These are phyloP conservation scores for Xanthia icteritia DNA, from an alignment of 2,888 invertebrate species.

Conservation along the genomic window DNA sequence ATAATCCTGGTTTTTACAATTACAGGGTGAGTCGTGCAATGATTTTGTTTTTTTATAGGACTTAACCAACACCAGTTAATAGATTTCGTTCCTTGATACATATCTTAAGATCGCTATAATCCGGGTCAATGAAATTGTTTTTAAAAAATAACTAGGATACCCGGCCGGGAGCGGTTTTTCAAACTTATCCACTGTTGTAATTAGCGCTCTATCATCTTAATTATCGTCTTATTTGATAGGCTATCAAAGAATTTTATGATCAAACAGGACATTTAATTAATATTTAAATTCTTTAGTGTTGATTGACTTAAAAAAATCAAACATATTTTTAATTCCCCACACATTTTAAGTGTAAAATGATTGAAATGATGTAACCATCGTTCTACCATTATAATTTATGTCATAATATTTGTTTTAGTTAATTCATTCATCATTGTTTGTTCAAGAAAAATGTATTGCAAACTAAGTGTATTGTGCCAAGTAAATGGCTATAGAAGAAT, in stretches of 20 bases:
- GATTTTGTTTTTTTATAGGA: background rate
- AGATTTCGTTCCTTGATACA: background rate
- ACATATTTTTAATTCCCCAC: constrained; percentile 8
- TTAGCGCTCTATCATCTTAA: background rate
- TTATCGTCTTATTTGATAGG: background rate
- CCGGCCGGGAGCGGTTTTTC: background rate
- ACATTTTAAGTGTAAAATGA: constrained; percentile 8
- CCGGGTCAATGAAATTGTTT: background rate
- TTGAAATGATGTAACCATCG: constrained; percentile 28
- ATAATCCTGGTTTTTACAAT: constrained; percentile 45
- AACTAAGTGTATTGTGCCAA: background rate
- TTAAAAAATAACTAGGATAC: background rate
- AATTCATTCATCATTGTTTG: constrained; percentile 33
- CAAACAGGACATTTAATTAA: constrained; percentile 15
- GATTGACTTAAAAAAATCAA: constrained; percentile 16
- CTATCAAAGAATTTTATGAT: background rate
- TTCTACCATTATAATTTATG: constrained; percentile 9
- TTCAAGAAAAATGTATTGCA: constrained; percentile 29
- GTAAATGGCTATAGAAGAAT: background rate
- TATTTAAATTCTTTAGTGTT: constrained; percentile 3
- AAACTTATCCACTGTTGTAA: background rate
- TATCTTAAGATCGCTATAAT: background rate
- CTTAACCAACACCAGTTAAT: background rate
- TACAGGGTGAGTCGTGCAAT: constrained; percentile 10
- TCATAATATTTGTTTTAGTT: constrained; percentile 32